Evolutionary conservation across 2,888 invertebrate species (phyloP), one percentile per base, ranked within the genome.

Genomic region (Yponomeuta malinellus): DNA sequence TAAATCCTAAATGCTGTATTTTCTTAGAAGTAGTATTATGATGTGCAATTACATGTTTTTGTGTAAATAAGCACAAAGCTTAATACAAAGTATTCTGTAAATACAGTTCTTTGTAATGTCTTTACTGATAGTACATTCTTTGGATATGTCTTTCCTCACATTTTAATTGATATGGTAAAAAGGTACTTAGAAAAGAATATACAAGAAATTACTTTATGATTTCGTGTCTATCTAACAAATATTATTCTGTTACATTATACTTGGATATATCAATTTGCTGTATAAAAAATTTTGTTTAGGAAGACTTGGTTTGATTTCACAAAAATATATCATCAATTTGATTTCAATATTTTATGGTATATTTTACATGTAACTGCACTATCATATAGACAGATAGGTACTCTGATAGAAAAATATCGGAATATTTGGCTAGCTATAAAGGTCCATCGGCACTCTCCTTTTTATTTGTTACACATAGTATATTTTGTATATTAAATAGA

Each of bases 401-500:
- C 79, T 80, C 37, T 78, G 85, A 33, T 89, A 89, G 88, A 89
- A 89, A 89, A 89, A 88, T 88, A 88, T 84, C 78, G 83, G 80
- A 84, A 82, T 85, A 83, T 87, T 85, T 87, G 76, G 83, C 83
- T 89, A 87, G 80, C 83, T 83, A 85, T 80, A 33, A 65, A 65
- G 72, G 69, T 72, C 73, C 52, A 59, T 4, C 15, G 12, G 52
- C 4, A 59, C 5, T 59, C 52, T 59, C 15, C 52, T 2, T 59
- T 59, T 59, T 5, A 59, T 15, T 59, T 15, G 12, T 3, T 3
- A 59, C 52, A 59, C 52, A 52, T 52, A 59, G 52, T 59, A 59
- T 59, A 59, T 59, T 59, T 59, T 59, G 15, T 59, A 59, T 59
- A 59, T 52, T 52, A 12, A 12, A 12, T 52, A 52, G 4, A 10